phyloP scores from a whole-genome alignment of 2,797 vertebrate species.

The Delichon dasypus region DNA sequence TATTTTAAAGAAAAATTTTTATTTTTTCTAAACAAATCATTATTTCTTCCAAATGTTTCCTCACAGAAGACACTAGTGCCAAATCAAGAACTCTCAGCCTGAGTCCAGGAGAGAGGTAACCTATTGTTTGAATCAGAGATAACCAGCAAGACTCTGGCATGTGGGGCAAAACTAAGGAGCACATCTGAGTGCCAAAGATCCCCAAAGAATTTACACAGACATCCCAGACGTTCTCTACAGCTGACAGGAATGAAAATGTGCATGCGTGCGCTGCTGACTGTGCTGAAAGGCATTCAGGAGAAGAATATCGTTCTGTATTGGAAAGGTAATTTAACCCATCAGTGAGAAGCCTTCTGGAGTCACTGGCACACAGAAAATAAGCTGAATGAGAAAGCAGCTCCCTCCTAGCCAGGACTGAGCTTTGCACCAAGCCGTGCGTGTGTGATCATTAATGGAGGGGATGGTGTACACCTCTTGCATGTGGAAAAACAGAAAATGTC shows the following conservation, averaged over 20 bases:
- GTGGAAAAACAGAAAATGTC: not conserved
- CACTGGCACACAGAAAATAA: not conserved
- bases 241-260: not conserved
- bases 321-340: not conserved
- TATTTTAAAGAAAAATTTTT: not conserved
- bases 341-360: not conserved
- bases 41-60: not conserved
- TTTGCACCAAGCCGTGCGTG: not conserved
- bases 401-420: not conserved
- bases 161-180: not conserved
- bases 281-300: not conserved
- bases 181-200: not conserved
- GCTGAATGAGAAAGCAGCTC: not conserved
- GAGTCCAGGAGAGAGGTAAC: not conserved
- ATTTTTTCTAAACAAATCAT: not conserved
- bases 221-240: not conserved
- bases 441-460: not conserved
- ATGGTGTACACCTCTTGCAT: not conserved
- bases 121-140: not conserved
- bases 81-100: not conserved
- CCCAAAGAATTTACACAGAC: not conserved
- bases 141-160: not conserved
- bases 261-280: fast-evolving
- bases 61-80: not conserved
- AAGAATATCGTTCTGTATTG: not conserved